Evolutionary conservation across 2,113 vertebrate species (phyloP), one percentile per base, ranked within the genome.

Genomic region (Pterophyllum scalare): DNA sequence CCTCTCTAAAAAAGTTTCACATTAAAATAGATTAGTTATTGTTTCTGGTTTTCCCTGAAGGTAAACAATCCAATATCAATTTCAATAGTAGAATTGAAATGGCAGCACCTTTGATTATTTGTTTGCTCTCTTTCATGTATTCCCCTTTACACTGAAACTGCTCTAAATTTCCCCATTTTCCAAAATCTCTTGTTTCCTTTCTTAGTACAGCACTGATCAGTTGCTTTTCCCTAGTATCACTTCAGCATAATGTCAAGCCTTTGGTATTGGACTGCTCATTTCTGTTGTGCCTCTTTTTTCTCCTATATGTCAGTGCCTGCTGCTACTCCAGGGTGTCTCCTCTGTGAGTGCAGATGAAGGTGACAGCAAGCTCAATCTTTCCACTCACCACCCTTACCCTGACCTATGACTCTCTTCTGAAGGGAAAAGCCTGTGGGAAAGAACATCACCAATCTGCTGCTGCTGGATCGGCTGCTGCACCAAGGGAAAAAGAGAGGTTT

Each of bases 401-500:
- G 31, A 90, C 88, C 86, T 74, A 65, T 77, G 87, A 91, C 87
- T 82, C 31, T 76, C 70, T 26, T 85, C 70, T 82, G 79, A 84
- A 56, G 81, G 62, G 59, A 57, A 65, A 64, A 80, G 35, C 59
- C 40, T 77, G 64, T 80, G 26, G 88, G 84, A 90, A 85, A 80
- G 76, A 92, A 90, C 83, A 80, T 74, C 65, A 77, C 82, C 59
- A 60, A 60, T 87, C 75, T 80, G 77, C 31, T 14, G 31, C 78
- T 72, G 19, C 67, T 1, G 4, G 46, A 76, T 87, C 31, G 70
- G 75, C 62, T 12, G 26, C 76, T 58, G 54, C 70, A 86, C 46
- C 40, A 22, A 58, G n/a, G 49, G 59, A 77, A 80, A 85, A 83
- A 57, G 33, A 15, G 19, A 75, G 38, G 19, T 65, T 81, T 80